These are phyloP conservation scores for Parasteatoda tepidariorum DNA, from an alignment of 1,140 invertebrate species.

Conservation along the genomic window DNA sequence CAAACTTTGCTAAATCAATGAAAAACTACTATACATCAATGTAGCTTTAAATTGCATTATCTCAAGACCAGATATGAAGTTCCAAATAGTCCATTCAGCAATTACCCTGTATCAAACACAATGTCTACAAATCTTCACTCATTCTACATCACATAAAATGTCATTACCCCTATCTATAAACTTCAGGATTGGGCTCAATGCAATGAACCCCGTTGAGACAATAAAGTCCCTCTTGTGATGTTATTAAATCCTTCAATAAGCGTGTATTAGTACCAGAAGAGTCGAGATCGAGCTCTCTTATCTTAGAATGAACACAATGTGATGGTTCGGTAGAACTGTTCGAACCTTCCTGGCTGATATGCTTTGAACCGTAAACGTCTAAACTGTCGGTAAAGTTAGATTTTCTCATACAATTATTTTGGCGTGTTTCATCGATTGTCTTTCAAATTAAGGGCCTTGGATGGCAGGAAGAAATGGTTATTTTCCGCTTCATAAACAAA, in stretches of 20 bases:
- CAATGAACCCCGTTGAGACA: conserved; percentile 18
- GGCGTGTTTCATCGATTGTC: not conserved
- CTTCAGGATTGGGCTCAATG: not conserved
- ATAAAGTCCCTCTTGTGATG: conserved; percentile 48
- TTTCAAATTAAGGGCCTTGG: not conserved
- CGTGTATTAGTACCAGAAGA: conserved; percentile 24
- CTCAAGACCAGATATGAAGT: no score
- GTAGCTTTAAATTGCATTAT: no score
- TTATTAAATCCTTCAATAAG: conserved; percentile 55
- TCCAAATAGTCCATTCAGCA: no score
- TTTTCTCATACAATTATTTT: not conserved
- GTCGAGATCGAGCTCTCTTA: conserved; percentile 10
- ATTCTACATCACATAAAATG: conserved; percentile 37
- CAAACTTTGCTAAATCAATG: no score
- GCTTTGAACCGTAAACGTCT: not conserved
- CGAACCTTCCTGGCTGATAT: not conserved
- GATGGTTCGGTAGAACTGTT: conserved; percentile 33
- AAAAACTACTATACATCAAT: no score
- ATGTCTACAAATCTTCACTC: no score
- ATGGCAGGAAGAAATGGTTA: not conserved
- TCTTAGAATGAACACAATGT: conserved; percentile 33
- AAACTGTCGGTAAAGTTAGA: not conserved
- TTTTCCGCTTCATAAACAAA: not conserved
- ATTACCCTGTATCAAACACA: no score
- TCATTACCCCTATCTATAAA: conserved; percentile 49